Percentiles rank a stretch among this genome's conserved stretches.
These are phyloP conservation scores for Percopsis omiscomaycus DNA, from an alignment of 2,797 vertebrate species.

Conservation along the genomic window DNA sequence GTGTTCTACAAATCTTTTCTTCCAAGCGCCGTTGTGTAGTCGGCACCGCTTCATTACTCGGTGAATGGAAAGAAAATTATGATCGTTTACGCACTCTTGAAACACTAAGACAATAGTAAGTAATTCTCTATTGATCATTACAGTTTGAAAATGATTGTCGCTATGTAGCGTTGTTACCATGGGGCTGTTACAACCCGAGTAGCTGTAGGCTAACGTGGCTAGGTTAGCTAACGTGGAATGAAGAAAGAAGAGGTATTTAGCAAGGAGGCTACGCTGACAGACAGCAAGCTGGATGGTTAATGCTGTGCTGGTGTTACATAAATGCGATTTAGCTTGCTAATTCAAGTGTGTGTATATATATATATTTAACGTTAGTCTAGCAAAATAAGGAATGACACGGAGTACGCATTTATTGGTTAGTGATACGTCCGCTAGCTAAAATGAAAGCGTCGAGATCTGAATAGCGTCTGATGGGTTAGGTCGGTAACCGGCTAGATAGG, in stretches of 20 bases:
- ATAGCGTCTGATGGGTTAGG: background rate
- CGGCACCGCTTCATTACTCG: conserved; percentile 36
- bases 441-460: conserved; percentile 27
- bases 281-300: conserved; percentile 9
- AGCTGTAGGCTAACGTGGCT: conserved; percentile 26
- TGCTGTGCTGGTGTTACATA: conserved; percentile 1
- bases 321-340: conserved; percentile 2
- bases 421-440: conserved; percentile 19
- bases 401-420: conserved; percentile 8
- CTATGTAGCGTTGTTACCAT: conserved; percentile 19
- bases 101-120: conserved; percentile 58
- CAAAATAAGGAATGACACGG: conserved; percentile 22
- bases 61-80: conserved; percentile 58
- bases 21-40: conserved; percentile 61
- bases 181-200: conserved; percentile 10
- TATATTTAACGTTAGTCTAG: background rate
- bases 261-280: conserved; percentile 18
- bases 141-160: background rate
- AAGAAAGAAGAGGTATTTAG: conserved; percentile 53
- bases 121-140: background rate
- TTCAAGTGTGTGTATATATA: background rate
- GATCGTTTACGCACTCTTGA: conserved; percentile 35
- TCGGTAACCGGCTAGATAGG: conserved; percentile 10
- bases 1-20: conserved; percentile 73
- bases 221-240: conserved; percentile 65